These are phyloP conservation scores for Sciurus niger DNA, from an alignment of 2,113 vertebrate genomes.

Conservation along the genomic window DNA sequence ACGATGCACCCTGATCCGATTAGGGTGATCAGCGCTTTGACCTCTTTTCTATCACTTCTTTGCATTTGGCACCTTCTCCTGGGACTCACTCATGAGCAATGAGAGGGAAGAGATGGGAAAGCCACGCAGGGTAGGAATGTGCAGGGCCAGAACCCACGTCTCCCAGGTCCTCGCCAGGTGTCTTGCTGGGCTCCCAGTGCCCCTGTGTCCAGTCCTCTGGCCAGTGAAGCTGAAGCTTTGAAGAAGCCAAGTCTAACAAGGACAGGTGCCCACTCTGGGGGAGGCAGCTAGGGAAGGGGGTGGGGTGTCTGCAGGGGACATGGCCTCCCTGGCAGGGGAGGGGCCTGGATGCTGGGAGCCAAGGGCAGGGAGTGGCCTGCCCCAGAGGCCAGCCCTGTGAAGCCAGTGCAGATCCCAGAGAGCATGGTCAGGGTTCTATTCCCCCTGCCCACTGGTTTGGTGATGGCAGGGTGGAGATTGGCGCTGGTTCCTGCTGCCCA, in stretches of 20 bases:
- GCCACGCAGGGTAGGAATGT: rapidly evolving
- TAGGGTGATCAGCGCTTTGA: no score
- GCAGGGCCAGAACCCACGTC: rapidly evolving
- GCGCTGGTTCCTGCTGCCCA: rapidly evolving
- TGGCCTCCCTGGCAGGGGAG: rapidly evolving
- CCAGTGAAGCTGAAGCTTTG: not conserved
- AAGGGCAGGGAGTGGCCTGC: rapidly evolving
- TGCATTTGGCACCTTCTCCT: not conserved
- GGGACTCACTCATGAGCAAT: not conserved
- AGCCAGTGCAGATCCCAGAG: rapidly evolving
- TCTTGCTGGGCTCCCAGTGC: not conserved
- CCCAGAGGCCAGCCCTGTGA: not conserved
- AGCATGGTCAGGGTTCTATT: rapidly evolving
- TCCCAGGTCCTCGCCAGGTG: rapidly evolving
- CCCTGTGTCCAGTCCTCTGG: not conserved
- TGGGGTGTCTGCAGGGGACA: not conserved
- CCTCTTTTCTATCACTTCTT: not conserved
- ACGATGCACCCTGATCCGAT: no score
- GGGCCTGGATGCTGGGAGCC: rapidly evolving
- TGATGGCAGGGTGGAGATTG: rapidly evolving
- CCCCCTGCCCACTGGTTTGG: rapidly evolving
- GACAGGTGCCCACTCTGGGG: not conserved
- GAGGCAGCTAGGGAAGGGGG: not conserved
- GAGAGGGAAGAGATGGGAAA: not conserved
- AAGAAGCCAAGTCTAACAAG: not conserved